Percentiles rank a stretch among this genome's conserved stretches.
phyloP scores from a whole-genome alignment of 2,888 invertebrate species.

The Hylaea fasciaria region DNA sequence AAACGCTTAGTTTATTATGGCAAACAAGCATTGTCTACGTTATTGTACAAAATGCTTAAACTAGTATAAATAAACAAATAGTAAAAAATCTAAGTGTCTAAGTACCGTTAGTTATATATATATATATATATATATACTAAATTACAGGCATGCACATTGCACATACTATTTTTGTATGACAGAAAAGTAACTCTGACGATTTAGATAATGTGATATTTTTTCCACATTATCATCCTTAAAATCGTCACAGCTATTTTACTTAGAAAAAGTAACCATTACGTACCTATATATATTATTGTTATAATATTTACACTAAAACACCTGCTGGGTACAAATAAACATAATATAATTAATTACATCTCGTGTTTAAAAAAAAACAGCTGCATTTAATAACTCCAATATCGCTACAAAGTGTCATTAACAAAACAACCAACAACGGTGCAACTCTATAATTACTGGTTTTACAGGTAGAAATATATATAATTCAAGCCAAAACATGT shows the following conservation, averaged over 20 bases:
- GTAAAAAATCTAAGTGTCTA: no score
- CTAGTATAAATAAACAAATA: constrained; percentile 57
- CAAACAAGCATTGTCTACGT: constrained; percentile 47
- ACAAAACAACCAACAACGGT: constrained; percentile 32
- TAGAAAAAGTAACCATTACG: constrained; percentile 1
- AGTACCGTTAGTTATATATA: no score
- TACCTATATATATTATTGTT: constrained; percentile 1
- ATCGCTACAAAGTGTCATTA: constrained; percentile 22
- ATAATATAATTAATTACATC: background rate
- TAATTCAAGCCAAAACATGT: constrained; percentile 27
- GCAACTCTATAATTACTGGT: constrained; percentile 16
- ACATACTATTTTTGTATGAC: background rate
- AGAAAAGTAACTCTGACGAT: constrained; percentile 1
- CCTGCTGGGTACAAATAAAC: constrained; percentile 1
- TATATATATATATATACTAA: no score
- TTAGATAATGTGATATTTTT: background rate
- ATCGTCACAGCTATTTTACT: no score
- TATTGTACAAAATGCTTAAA: constrained; percentile 56
- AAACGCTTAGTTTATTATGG: constrained; percentile 22
- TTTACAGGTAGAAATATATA: constrained; percentile 22
- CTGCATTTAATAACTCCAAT: constrained; percentile 2
- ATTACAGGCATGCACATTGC: background rate
- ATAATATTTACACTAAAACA: constrained; percentile 25
- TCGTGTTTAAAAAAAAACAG: background rate
- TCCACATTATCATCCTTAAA: background rate